A percentile compares a stretch with the other conserved stretches of the same genome.
Evolutionary conservation across 1,140 invertebrate genomes (phyloP).

Genomic region (Musca domestica): DNA sequence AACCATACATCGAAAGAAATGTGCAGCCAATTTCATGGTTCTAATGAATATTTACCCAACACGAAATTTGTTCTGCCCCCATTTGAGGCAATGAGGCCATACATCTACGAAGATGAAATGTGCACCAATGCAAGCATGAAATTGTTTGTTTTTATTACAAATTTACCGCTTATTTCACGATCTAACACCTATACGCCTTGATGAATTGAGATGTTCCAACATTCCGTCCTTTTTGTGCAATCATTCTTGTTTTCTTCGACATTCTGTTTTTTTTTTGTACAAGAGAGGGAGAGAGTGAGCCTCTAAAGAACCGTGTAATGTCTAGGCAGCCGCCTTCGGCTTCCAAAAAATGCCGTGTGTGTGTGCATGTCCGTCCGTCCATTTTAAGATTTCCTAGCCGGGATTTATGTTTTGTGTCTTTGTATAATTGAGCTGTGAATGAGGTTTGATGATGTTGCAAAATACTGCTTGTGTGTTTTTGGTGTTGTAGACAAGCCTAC

Average conservation of each 20-base stretch:
- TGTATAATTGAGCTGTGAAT: constrained; percentile 15
- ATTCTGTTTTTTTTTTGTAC: neutral
- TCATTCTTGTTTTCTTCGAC: neutral
- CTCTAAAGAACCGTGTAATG: constrained; percentile 3
- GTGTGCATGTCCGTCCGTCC: neutral
- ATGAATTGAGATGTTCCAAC: neutral
- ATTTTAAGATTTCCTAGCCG: neutral
- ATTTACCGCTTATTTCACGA: constrained; percentile 8
- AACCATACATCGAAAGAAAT: too few relatives aligned
- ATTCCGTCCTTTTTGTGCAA: neutral
- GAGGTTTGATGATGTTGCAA: constrained; percentile 17
- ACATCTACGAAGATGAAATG: neutral
- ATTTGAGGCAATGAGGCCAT: neutral
- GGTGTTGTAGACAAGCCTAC: neutral
- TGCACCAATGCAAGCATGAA: constrained; percentile 1
- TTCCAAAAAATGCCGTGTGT: neutral
- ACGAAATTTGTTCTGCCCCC: constrained; percentile 1
- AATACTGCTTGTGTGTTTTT: neutral
- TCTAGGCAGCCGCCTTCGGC: too few relatives aligned
- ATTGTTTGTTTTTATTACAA: constrained; percentile 8
- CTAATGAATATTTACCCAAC: constrained; percentile 9
- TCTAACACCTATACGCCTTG: constrained; percentile 13
- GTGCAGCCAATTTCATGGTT: neutral
- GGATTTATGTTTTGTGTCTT: too few relatives aligned
- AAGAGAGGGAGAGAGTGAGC: too few relatives aligned